Base-by-base conservation (phyloP, 2,888 invertebrate genomes). In the Bursaphelenchus okinawaensis region DNA sequence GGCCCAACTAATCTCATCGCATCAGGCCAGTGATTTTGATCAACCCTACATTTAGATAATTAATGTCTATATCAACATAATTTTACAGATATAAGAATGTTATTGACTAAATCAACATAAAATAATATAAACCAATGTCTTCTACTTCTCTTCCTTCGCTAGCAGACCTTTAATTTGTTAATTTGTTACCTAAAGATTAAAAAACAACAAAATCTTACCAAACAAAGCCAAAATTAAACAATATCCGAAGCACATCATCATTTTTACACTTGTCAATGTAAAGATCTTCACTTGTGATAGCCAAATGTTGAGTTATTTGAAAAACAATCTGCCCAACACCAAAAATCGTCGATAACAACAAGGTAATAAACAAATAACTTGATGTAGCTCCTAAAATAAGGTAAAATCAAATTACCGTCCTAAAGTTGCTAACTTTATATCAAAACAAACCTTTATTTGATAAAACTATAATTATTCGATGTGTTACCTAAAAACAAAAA, bases 401-500 rank as follows among this genome's bases (percentile, higher is more conserved):
- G 71, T 58, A 55, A 71, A 59, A 8, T 71, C 19, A 19, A 70
- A 55, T 16, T 57, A 51, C 12, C 71, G 16, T 1, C 61, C 9
- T 27, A 73, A 50, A 50, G 68, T 70, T n/a, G 52, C 31, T 26
- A 55, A 63, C 20, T 65, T 67, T 9, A 65, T 12, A 20, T 7
- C 73, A 68, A 55, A 68, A 73, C 12, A 6, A 19, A 67, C 9
- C 19, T 50, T 20, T 20, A 19, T 26, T 4, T 9, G 12, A 40
- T 28, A 50, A 50, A 58, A 63, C 1, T 19, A n/a, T 6, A 12
- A 24, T 54, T 19, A 1, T n/a, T 54, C 1, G 19, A 12, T 26
- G 54, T 19, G 19, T 54, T 22, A 4, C 7, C 4, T 23, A 9
- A 22, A 68, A 31, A 40, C 20, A 12, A 27, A 22, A 29, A 50